Evolutionary conservation across 2,113 vertebrate genomes (phyloP), one percentile per base, ranked within the genome.

Genomic region (Anseranas semipalmata): DNA sequence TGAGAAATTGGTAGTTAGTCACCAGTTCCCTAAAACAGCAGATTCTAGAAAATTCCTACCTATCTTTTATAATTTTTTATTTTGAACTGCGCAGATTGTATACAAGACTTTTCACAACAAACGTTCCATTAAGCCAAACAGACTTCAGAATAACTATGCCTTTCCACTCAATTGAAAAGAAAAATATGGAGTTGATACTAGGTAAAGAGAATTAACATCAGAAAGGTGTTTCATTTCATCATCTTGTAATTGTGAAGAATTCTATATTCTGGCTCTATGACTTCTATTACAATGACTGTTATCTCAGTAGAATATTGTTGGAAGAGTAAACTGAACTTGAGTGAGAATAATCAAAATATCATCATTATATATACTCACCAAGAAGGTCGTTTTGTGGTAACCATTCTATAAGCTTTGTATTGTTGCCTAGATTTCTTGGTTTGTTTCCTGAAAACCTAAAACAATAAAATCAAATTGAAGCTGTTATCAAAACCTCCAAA

Each of bases 401-500:
- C 99, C 99, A 99, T 68, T 99, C 99, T 95, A 99, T 99, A 52
- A 99, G 99, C 96, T 99, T 99, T 13, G 99, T 99, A 95, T 99
- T 99, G 97, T 99, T 99, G 85, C 99, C 99, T 73, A 99, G 98
- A 97, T 99, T 99, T 96, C 97, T 98, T 52, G 99, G 99, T 93
- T 98, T 98, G 63, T 98, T 98, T 96, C 99, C 99, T 87, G 99
- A 99, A 98, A 99, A 99, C 95, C 99, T 99, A 93, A 85, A 97
- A 93, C 27, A 60, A 90, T 28, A 52, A 71, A 8, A 82, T 17
- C 33, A 68, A 88, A 65, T 52, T n/a, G 30, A 96, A 85, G 58
- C 56, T 16, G 53, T 67, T 52, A 81, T 5, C 6, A 70, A 52
- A 65, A 60, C 22, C 28, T 73, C 53, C 46, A 75, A 78, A 89